A percentile compares a stretch with the other conserved stretches of the same genome.
phyloP scores from a whole-genome alignment of 2,113 vertebrate genomes.

The Tyrannus savana region DNA sequence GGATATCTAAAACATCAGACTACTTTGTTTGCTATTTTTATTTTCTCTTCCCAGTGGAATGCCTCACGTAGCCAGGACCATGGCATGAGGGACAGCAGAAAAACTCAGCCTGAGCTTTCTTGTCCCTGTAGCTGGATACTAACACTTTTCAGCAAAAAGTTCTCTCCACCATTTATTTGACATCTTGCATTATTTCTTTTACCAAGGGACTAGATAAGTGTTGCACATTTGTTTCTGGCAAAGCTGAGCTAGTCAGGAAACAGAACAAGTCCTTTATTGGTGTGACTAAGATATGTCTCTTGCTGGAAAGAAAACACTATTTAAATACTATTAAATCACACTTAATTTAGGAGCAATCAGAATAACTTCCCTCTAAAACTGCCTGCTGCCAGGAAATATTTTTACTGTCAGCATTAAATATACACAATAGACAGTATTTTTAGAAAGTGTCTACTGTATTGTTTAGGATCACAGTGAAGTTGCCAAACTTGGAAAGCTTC shows the following conservation, averaged over 20 bases:
- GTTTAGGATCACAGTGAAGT: background rate
- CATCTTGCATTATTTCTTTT: background rate
- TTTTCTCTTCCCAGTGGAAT: background rate
- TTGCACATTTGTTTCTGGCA: background rate
- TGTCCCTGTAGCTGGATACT: background rate
- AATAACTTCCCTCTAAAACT: background rate
- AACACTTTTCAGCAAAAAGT: background rate
- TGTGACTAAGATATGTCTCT: background rate
- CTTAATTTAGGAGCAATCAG: background rate
- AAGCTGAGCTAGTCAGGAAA: background rate
- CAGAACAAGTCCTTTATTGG: background rate
- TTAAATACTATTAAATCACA: conserved; percentile 1
- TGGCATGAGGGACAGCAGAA: background rate
- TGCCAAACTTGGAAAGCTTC: background rate
- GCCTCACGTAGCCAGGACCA: background rate
- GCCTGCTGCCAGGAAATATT: background rate
- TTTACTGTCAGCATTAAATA: background rate
- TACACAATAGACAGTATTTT: background rate
- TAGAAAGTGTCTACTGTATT: background rate
- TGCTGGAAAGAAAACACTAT: background rate
- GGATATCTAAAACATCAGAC: background rate
- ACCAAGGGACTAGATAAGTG: background rate
- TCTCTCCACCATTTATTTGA: background rate
- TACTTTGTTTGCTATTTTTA: background rate
- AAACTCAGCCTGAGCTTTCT: background rate